Evolutionary conservation across 92 coral and sea anemone genomes (phyloP).

Genomic region (Parazoanthus atlanticus): DNA sequence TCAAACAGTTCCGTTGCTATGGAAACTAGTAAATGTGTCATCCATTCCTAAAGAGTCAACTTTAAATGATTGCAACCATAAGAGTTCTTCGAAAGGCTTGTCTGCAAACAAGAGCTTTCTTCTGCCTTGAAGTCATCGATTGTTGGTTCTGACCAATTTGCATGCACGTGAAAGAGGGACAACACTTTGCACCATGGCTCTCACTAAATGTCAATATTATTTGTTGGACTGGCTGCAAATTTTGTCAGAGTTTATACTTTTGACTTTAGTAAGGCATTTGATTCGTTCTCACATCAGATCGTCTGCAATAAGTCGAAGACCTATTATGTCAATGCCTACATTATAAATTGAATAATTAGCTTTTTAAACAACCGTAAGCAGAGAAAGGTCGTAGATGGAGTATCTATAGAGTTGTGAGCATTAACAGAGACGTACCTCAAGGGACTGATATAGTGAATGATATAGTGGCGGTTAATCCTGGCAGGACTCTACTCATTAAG

Average conservation of each 20-base stretch:
- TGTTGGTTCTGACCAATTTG: slow-evolving; percentile 27
- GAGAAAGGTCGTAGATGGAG: slow-evolving; percentile 38
- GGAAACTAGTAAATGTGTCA: slow-evolving; percentile 50
- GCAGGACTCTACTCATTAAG: too few relatives aligned
- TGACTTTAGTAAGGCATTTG: slow-evolving; percentile 42
- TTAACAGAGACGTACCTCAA: slow-evolving; percentile 12
- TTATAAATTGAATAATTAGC: slow-evolving; percentile 39
- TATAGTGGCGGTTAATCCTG: background rate
- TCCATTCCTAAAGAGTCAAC: slow-evolving; percentile 56
- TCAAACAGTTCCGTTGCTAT: slow-evolving; percentile 48
- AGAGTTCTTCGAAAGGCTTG: slow-evolving; percentile 39
- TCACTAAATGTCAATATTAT: background rate
- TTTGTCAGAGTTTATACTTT: slow-evolving; percentile 20
- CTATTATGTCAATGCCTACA: background rate
- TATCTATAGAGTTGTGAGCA: slow-evolving; percentile 15
- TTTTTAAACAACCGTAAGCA: slow-evolving; percentile 7
- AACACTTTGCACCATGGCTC: slow-evolving; percentile 29
- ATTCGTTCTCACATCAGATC: background rate
- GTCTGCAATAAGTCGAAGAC: too few relatives aligned
- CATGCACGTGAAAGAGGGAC: slow-evolving; percentile 14
- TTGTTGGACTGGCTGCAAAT: background rate
- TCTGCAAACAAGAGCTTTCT: slow-evolving; percentile 32
- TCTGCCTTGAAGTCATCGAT: slow-evolving; percentile 15
- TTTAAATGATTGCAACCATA: slow-evolving; percentile 40
- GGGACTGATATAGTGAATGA: too few relatives aligned